Conservation (phyloP, 2,888 invertebrate species). For the Ophion obscuratus region DNA sequence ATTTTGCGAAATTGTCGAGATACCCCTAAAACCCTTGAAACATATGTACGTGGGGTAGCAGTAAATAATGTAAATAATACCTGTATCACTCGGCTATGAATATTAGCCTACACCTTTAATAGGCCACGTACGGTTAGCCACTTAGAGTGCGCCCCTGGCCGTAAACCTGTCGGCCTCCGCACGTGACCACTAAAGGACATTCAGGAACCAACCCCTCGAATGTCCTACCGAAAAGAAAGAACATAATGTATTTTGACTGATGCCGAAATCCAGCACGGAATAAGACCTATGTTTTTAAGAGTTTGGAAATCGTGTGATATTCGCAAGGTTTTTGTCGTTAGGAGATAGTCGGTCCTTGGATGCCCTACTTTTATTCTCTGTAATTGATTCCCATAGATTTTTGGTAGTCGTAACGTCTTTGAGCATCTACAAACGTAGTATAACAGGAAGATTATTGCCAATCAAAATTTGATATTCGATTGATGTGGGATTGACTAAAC, state of each 20-base stretch:
- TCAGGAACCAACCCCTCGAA: background rate
- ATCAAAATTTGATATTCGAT: background rate
- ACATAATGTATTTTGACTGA: background rate
- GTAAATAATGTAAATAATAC: conserved; percentile 1
- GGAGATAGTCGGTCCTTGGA: background rate
- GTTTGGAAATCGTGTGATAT: background rate
- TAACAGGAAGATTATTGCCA: background rate
- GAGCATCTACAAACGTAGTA: background rate
- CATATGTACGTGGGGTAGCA: background rate
- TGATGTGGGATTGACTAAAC: background rate
- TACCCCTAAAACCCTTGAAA: background rate
- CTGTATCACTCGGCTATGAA: background rate
- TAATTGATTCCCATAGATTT: background rate
- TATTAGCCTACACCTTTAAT: conserved; percentile 15
- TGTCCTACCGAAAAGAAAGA: background rate
- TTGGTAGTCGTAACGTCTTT: background rate
- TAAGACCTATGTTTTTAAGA: background rate
- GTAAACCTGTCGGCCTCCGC: conserved; percentile 27
- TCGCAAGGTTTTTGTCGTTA: background rate
- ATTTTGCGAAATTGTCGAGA: background rate
- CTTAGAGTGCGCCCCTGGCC: background rate
- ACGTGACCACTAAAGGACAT: conserved; percentile 28
- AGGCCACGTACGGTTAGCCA: conserved; percentile 9
- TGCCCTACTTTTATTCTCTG: background rate
- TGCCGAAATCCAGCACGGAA: background rate